Evolutionary conservation across 1,140 invertebrate genomes (phyloP).

Genomic region (Dendrolimus punctatus): DNA sequence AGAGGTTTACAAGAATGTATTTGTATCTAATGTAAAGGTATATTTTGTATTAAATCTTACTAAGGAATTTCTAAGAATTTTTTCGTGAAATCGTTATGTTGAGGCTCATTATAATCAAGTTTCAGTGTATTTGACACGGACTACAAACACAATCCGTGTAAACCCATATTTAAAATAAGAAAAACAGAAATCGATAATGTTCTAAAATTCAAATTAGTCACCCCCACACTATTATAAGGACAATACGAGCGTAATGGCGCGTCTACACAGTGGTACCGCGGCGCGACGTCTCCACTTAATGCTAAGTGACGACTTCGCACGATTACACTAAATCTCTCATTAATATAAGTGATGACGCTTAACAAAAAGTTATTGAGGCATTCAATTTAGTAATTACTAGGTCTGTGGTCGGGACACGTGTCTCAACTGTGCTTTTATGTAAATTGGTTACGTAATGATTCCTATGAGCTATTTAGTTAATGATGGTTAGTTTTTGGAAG

Average conservation of each 20-base stretch:
- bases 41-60: too few species aligned
- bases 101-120: too few species aligned
- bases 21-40: too few species aligned
- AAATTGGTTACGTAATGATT: conserved; percentile 16
- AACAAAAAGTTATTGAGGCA: conserved; percentile 43
- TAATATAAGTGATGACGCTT: conserved; percentile 61
- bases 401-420: conserved; percentile 19
- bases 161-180: too few species aligned
- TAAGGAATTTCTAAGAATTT: too few species aligned
- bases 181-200: conserved; percentile 4
- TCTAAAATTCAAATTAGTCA: conserved; percentile 42
- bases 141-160: too few species aligned
- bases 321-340: conserved; percentile 46
- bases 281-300: conserved; percentile 51
- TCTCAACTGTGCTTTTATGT: conserved; percentile 14
- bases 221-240: conserved; percentile 28
- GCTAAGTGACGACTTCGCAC: conserved; percentile 25
- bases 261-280: conserved; percentile 37
- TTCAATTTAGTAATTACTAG: conserved; percentile 65
- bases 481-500: neutral
- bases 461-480: neutral
- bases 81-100: too few species aligned
- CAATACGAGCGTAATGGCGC: conserved; percentile 51
- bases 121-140: too few species aligned
- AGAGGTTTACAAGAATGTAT: too few species aligned